A percentile compares a stretch with the other conserved stretches of the same genome.
Conservation (phyloP, 1,140 invertebrate species). For the Kradibia gibbosae region DNA sequence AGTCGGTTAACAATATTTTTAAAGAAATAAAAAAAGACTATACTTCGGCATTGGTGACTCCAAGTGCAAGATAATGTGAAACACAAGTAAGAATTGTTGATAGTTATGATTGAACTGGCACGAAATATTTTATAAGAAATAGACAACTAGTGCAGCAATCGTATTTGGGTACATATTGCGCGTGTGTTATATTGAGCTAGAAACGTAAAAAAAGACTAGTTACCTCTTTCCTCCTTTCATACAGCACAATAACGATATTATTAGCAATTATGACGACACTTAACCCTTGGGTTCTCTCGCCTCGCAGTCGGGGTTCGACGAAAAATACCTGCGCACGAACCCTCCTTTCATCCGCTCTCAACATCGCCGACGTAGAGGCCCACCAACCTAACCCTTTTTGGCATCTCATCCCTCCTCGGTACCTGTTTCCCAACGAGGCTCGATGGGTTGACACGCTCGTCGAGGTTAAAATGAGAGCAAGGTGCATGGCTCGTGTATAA, state of each 20-base stretch:
- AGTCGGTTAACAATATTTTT: not conserved
- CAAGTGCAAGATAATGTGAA: too few species aligned
- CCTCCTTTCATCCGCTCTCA: conserved; percentile 2
- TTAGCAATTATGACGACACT: conserved; percentile 53
- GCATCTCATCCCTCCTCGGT: not conserved
- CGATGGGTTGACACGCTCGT: not conserved
- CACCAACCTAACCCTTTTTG: conserved; percentile 48
- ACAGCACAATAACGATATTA: conserved; percentile 49
- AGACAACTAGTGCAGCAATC: too few species aligned
- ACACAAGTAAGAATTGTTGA: too few species aligned
- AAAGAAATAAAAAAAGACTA: too few species aligned
- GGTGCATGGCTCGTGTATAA: not conserved
- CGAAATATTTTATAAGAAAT: too few species aligned
- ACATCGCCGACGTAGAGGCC: not conserved
- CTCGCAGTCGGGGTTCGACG: conserved; percentile 40
- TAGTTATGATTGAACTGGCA: too few species aligned
- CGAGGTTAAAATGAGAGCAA: conserved; percentile 5
- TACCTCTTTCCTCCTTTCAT: conserved; percentile 10
- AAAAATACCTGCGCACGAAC: conserved; percentile 50
- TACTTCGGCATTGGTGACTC: too few species aligned
- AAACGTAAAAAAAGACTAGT: not conserved
- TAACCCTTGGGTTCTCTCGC: conserved; percentile 28
- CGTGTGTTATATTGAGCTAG: not conserved
- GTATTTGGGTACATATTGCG: too few species aligned
- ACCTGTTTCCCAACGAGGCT: not conserved